These are phyloP conservation scores for Campoplex nolae DNA, from an alignment of 2,888 invertebrate genomes.

Conservation along the genomic window DNA sequence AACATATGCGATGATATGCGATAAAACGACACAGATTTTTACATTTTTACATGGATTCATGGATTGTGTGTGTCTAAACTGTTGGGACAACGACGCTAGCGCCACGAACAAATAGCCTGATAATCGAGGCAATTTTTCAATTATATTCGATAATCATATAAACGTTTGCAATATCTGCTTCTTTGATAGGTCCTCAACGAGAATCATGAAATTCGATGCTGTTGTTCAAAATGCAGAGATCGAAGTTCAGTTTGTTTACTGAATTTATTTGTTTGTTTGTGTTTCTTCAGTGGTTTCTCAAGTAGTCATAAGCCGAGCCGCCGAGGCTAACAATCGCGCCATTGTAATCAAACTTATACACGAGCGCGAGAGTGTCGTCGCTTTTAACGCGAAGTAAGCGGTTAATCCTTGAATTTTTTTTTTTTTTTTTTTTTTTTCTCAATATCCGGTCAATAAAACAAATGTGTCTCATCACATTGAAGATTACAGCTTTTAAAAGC, in stretches of 20 bases:
- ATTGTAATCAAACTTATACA: not conserved
- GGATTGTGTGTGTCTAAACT: not conserved
- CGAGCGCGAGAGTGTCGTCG: not conserved
- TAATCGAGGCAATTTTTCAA: not conserved
- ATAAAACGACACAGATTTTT: not conserved
- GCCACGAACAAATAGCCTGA: not conserved
- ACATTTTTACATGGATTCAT: too few relatives aligned
- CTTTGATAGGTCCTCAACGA: not conserved
- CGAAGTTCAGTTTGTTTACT: not conserved
- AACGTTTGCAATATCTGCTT: not conserved
- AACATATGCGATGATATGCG: not conserved
- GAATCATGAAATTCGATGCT: not conserved
- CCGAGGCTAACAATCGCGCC: not conserved
- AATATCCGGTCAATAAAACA: too few relatives aligned
- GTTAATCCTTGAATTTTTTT: too few relatives aligned
- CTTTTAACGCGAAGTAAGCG: too few relatives aligned
- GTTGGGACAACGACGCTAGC: conserved; percentile 2
- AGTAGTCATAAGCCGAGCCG: too few relatives aligned
- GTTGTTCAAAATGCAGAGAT: not conserved
- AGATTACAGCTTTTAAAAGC: too few relatives aligned
- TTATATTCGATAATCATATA: not conserved
- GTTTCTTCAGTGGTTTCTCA: not conserved
- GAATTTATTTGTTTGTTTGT: too few relatives aligned
- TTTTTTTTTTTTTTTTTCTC: too few relatives aligned
- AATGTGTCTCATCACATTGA: too few relatives aligned